These are phyloP conservation scores for Bradysia coprophila DNA, from an alignment of 1,140 invertebrate species.

Conservation along the genomic window DNA sequence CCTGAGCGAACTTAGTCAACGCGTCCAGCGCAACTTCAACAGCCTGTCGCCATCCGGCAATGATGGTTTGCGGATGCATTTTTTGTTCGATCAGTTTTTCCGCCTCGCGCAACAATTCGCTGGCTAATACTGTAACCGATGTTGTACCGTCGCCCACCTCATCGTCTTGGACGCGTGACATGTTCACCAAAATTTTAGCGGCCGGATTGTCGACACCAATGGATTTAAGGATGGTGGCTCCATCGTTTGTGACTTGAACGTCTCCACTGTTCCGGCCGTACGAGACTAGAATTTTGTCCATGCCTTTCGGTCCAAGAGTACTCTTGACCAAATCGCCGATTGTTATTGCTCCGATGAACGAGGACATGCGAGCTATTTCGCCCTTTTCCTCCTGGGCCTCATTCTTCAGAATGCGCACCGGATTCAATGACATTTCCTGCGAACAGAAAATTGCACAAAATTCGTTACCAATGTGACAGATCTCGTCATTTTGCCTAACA, in stretches of 20 bases:
- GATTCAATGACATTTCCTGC: constrained; percentile 70
- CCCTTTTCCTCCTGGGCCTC: constrained; percentile 96
- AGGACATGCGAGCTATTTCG: constrained; percentile 87
- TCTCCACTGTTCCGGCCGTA: constrained; percentile 58
- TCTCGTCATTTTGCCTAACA: background rate
- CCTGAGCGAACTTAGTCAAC: constrained; percentile 52
- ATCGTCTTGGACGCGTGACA: constrained; percentile 96
- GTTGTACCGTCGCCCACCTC: constrained; percentile 99
- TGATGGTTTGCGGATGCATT: constrained; percentile 97
- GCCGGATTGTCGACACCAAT: constrained; percentile 98
- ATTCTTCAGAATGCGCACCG: constrained; percentile 81
- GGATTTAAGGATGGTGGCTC: constrained; percentile 93
- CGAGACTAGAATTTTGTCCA: constrained; percentile 98
- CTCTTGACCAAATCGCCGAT: constrained; percentile 97
- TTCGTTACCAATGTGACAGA: background rate
- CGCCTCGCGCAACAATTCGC: constrained; percentile 88
- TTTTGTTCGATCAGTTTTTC: constrained; percentile 87
- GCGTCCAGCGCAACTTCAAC: constrained; percentile 66
- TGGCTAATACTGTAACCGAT: constrained; percentile 91
- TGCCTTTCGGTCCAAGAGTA: constrained; percentile 96
- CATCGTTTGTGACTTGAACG: constrained; percentile 97
- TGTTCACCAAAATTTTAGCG: constrained; percentile 95
- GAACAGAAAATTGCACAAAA: background rate
- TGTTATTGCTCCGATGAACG: constrained; percentile 94
- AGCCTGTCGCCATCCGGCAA: constrained; percentile 85